These are phyloP conservation scores for Apantesis nais DNA, from an alignment of 2,888 invertebrate species.

Conservation along the genomic window DNA sequence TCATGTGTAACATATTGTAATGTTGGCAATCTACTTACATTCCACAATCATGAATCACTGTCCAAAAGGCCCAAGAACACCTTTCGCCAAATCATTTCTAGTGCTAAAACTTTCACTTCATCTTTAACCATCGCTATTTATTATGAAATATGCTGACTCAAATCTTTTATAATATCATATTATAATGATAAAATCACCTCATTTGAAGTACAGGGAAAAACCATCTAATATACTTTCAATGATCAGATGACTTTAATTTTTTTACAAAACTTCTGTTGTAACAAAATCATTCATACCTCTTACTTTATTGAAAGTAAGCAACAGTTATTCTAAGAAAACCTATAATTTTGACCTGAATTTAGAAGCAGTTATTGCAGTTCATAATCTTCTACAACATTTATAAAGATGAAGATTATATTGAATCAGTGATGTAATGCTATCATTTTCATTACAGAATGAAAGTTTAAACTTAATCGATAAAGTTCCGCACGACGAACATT, in stretches of 20 bases:
- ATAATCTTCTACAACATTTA: neutral
- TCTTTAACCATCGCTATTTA: neutral
- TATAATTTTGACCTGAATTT: neutral
- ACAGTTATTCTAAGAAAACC: neutral
- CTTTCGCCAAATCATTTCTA: constrained; percentile 13
- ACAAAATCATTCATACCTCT: neutral
- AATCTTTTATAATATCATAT: neutral
- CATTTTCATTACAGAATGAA: constrained; percentile 6
- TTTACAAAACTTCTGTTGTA: neutral
- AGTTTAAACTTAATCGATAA: constrained; percentile 13
- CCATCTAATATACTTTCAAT: neutral
- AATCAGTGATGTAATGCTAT: neutral
- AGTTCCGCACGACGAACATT: neutral
- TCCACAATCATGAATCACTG: constrained; percentile 8
- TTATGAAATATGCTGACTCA: neutral
- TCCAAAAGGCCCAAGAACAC: neutral
- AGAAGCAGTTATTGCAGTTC: neutral
- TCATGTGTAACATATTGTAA: neutral
- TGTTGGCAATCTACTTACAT: neutral
- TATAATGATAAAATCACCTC: neutral
- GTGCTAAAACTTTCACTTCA: constrained; percentile 11
- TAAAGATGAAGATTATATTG: neutral
- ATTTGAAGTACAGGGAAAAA: neutral
- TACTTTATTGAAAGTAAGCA: neutral
- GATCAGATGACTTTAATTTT: neutral